A percentile compares a stretch with the other conserved stretches of the same genome.
Conservation (phyloP, 2,113 vertebrate species). For the Balaeniceps rex region DNA sequence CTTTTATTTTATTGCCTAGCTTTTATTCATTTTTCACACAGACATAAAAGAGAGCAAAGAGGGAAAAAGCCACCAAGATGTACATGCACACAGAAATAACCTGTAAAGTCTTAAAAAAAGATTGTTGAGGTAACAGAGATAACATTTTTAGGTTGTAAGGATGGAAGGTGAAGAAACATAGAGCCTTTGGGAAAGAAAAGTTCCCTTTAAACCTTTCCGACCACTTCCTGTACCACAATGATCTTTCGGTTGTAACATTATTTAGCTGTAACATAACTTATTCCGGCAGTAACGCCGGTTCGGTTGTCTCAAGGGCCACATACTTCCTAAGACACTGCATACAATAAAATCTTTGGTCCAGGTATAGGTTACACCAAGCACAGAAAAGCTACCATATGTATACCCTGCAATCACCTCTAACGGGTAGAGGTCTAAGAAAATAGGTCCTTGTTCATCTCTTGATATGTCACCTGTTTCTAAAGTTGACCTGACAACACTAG, state of each 20-base stretch:
- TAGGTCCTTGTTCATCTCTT: not conserved
- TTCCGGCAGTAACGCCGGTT: not conserved
- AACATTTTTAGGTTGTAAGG: not conserved
- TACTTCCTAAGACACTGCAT: not conserved
- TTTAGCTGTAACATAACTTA: slow-evolving; percentile 21
- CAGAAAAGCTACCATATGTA: not conserved
- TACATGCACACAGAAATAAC: not conserved
- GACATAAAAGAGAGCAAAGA: not conserved
- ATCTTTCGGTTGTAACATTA: not conserved
- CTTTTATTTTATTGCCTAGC: not conserved
- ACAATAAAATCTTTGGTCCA: not conserved
- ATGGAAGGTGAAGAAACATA: slow-evolving; percentile 1
- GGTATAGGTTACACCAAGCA: not conserved
- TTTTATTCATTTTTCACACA: not conserved
- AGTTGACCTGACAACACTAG: not conserved
- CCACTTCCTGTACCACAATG: not conserved
- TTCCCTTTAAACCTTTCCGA: slow-evolving; percentile 20
- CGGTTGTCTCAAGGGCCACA: not conserved
- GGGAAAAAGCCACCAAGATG: not conserved
- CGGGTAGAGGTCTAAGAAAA: not conserved
- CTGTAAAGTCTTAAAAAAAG: not conserved
- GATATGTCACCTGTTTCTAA: not conserved
- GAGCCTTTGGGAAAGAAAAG: slow-evolving; percentile 1
- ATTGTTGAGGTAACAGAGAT: not conserved
- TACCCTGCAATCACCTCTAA: not conserved